These are phyloP conservation scores for Brachionus rubens DNA, from an alignment of 1,140 invertebrate genomes.

Conservation along the genomic window DNA sequence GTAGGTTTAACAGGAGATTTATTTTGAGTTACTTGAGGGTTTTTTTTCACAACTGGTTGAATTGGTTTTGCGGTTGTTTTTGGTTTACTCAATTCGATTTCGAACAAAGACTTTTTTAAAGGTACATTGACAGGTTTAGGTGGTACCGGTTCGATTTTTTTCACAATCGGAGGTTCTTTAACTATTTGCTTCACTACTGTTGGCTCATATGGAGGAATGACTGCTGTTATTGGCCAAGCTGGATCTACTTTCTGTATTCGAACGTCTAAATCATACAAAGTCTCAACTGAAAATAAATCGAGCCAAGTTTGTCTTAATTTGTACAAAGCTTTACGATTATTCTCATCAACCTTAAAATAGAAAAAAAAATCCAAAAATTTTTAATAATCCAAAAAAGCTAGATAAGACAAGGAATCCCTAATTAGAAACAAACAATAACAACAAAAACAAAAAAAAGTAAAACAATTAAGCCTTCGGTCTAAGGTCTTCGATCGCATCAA, in stretches of 20 bases:
- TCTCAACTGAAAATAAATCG: not conserved
- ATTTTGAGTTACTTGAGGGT: too few species aligned
- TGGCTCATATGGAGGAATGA: conserved; percentile 3
- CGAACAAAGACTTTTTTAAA: not conserved
- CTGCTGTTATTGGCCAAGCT: conserved; percentile 45
- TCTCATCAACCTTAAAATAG: conserved; percentile 39
- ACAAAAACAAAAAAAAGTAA: too few species aligned
- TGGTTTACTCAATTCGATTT: not conserved
- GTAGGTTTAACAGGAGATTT: conserved; percentile 2
- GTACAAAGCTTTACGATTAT: conserved; percentile 22
- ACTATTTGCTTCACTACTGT: not conserved
- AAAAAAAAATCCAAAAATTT: not conserved
- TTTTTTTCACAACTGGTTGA: not conserved
- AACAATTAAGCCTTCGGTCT: too few species aligned
- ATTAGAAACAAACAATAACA: too few species aligned
- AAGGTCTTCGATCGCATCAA: too few species aligned
- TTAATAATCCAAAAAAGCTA: too few species aligned
- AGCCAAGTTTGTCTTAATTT: conserved; percentile 44
- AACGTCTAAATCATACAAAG: conserved; percentile 13
- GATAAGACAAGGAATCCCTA: too few species aligned
- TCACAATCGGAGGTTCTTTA: not conserved
- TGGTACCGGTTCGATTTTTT: not conserved
- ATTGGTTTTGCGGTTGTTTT: not conserved
- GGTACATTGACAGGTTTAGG: not conserved
- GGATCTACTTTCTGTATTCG: conserved; percentile 20